Conservation (phyloP, 2,113 vertebrate species). For the Sphaerodactylus townsendi region DNA sequence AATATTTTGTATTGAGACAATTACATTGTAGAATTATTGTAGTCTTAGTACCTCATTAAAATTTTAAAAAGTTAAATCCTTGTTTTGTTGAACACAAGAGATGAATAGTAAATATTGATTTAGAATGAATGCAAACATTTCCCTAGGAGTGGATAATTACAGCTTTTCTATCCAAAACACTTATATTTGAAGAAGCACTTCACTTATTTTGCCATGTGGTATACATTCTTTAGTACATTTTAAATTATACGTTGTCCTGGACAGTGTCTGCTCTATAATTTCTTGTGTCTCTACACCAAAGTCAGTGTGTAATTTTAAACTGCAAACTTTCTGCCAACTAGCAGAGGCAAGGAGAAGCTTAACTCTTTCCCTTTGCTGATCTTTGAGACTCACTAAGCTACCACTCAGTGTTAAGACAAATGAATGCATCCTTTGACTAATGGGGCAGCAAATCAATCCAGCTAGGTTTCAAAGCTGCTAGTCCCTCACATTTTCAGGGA, state of each 20-base stretch:
- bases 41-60: conserved; percentile 82
- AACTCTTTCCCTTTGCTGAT: conserved; percentile 77
- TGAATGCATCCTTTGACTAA: conserved; percentile 41
- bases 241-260: conserved; percentile 94
- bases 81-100: conserved; percentile 84
- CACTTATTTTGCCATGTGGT: conserved; percentile 86
- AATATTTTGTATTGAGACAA: conserved; percentile 81
- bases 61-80: conserved; percentile 80
- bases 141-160: conserved; percentile 88
- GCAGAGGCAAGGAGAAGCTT: conserved; percentile 75
- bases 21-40: conserved; percentile 79
- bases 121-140: conserved; percentile 90
- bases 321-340: conserved; percentile 84
- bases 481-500: conserved; percentile 57
- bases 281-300: conserved; percentile 89
- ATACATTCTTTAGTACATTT: conserved; percentile 88
- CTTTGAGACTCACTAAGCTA: conserved; percentile 56
- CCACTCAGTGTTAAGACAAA: conserved; percentile 26
- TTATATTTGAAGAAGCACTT: conserved; percentile 85
- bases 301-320: conserved; percentile 91
- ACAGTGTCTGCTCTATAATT: conserved; percentile 91
- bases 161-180: conserved; percentile 86
- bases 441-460: conserved; percentile 10
- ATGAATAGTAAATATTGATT: conserved; percentile 91
- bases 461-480: conserved; percentile 55